A percentile compares a stretch with the other conserved stretches of the same genome.
Conservation (phyloP, 2,113 vertebrate genomes). For the Noturus placidus region DNA sequence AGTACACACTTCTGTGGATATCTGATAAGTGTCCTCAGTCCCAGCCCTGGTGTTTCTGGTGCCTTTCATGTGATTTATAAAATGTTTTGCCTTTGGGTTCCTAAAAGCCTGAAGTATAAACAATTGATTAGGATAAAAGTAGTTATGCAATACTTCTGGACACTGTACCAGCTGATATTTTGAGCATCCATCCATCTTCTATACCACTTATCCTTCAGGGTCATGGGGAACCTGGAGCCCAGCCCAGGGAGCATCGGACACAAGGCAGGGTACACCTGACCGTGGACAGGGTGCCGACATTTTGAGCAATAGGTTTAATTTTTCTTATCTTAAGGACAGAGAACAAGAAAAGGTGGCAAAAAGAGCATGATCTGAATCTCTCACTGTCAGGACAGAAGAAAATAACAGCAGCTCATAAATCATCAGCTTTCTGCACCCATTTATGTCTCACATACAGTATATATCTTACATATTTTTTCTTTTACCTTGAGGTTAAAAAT, state of each 20-base stretch:
- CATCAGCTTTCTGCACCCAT: constrained; percentile 13
- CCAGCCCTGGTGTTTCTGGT: constrained; percentile 1
- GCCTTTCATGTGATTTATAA: background rate
- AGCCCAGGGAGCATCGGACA: too few species aligned
- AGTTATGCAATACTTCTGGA: background rate
- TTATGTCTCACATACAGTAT: background rate
- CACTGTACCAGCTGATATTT: background rate
- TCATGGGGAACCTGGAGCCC: too few species aligned
- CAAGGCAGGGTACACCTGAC: too few species aligned
- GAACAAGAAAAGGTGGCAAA: background rate
- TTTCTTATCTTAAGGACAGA: background rate
- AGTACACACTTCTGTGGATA: background rate
- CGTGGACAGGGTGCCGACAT: background rate
- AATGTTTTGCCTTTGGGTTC: background rate
- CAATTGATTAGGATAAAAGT: background rate
- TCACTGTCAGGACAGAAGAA: constrained; percentile 15
- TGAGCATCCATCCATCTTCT: too few species aligned
- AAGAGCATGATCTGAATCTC: background rate
- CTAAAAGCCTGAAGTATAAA: background rate
- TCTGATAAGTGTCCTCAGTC: constrained; percentile 23
- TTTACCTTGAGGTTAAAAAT: constrained; percentile 41
- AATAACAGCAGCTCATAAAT: constrained; percentile 45
- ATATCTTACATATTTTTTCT: background rate
- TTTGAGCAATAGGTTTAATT: background rate
- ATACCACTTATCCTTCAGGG: too few species aligned